Evolutionary conservation across 1,140 invertebrate species (phyloP), one percentile per base, ranked within the genome.

Genomic region (Polyergus mexicanus): DNA sequence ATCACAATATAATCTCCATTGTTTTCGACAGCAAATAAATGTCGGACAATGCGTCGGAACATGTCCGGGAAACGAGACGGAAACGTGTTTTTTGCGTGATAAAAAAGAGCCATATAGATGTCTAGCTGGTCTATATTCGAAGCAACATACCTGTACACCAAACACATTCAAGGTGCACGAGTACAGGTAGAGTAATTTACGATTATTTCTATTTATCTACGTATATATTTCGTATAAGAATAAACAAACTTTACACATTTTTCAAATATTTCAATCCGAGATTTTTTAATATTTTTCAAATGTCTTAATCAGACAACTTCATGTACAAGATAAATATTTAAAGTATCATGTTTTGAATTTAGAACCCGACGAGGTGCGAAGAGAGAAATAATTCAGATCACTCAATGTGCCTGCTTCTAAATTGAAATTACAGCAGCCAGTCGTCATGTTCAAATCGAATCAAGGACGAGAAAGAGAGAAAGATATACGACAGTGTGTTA

Each of bases 11-110:
- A 11, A 47, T 51, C 13, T 56, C n/a, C 28, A 25, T 47, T 11
- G 13, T n/a, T 58, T 13, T 47, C n/a, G 13, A 28, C 54, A 96
- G 95, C 91, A 94, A 87, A 95, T 96, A 83, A 95, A 96, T 81
- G 94, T 96, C 44, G 95, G 95, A 22, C 93, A 94, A 78, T 96
- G 95, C 69, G 91, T 94, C 47, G 95, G 95, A 11, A 92, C 88
- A 41, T 96, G 95, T 91, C 89, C 93, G 8, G 90, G 91, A 0
- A 94, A 93, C 62, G 78, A 92, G 41, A 94, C 91, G 8, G 93
- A 95, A 88, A 94, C 94, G 10, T 96, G 95, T 81, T 84, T 96
- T 51, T 86, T 94, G 13, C 88, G 94, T 41, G 94, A 95, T 32
- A 95, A 93, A 66, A 94, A 92, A 41, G 93, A 95, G 58, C 94